These are phyloP conservation scores for Hesperophylax magnus DNA, from an alignment of 1,140 invertebrate species.

Conservation along the genomic window DNA sequence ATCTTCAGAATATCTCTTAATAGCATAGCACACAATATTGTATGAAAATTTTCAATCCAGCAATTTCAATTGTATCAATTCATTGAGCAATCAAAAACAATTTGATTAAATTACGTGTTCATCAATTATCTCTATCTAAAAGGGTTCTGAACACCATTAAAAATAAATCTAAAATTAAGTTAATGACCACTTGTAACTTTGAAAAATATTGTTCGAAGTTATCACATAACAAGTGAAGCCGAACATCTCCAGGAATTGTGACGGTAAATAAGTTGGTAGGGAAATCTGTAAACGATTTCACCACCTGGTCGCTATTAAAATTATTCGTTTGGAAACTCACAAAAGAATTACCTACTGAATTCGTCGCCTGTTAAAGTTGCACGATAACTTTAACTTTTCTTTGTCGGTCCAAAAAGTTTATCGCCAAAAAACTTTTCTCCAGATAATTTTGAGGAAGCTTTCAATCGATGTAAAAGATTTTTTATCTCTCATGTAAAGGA, in stretches of 20 bases:
- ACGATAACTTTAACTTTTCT: constrained; percentile 51
- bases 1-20: too few relatives aligned
- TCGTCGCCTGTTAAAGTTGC: constrained; percentile 42
- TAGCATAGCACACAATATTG: too few relatives aligned
- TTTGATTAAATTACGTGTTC: too few relatives aligned
- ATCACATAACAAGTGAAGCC: constrained; percentile 1
- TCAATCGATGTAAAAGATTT: constrained; percentile 42
- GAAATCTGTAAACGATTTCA: constrained; percentile 14
- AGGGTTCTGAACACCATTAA: too few relatives aligned
- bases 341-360: constrained; percentile 55
- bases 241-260: constrained; percentile 10
- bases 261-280: constrained; percentile 23
- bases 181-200: too few relatives aligned
- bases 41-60: too few relatives aligned
- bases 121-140: too few relatives aligned
- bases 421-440: constrained; percentile 28
- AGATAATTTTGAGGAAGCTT: constrained; percentile 38
- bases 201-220: constrained; percentile 2
- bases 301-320: constrained; percentile 52
- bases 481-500: not conserved
- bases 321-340: constrained; percentile 54
- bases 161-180: too few relatives aligned
- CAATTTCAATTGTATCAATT: too few relatives aligned
- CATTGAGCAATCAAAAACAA: too few relatives aligned
- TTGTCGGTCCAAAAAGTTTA: constrained; percentile 49